Evolutionary conservation across 2,888 invertebrate species (phyloP).

Genomic region (Antheraea yamamai): DNA sequence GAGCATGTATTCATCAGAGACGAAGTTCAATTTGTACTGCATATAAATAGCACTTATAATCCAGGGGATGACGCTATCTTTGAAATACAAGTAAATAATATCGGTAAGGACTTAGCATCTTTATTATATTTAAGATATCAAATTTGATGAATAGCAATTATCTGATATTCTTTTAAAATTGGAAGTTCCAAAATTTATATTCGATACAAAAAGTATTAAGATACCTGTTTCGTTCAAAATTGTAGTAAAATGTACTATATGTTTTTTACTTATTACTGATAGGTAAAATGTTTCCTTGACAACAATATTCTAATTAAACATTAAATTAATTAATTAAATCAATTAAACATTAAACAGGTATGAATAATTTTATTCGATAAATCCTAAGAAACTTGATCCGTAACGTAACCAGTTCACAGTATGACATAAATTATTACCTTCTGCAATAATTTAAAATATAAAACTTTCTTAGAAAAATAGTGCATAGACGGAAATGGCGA

Average conservation of each 20-base stretch:
- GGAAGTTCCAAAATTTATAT: neutral
- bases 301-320: neutral
- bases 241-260: neutral
- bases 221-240: neutral
- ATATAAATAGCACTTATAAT: conserved; percentile 62
- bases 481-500: neutral
- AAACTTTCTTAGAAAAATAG: neutral
- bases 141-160: neutral
- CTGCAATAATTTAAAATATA: neutral
- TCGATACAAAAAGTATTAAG: neutral
- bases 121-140: neutral
- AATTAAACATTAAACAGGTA: too few species aligned
- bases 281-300: neutral
- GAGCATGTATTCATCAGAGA: conserved; percentile 61
- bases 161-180: neutral
- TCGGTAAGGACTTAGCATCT: conserved; percentile 48
- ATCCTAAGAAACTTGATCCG: neutral
- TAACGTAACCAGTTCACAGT: neutral
- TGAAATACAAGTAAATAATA: conserved; percentile 55
- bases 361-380: neutral
- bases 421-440: neutral
- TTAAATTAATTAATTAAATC: too few species aligned
- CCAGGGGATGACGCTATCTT: conserved; percentile 71
- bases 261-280: neutral
- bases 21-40: conserved; percentile 57